Evolutionary conservation across 1,140 invertebrate species (phyloP).

Genomic region (Galendromus occidentalis): DNA sequence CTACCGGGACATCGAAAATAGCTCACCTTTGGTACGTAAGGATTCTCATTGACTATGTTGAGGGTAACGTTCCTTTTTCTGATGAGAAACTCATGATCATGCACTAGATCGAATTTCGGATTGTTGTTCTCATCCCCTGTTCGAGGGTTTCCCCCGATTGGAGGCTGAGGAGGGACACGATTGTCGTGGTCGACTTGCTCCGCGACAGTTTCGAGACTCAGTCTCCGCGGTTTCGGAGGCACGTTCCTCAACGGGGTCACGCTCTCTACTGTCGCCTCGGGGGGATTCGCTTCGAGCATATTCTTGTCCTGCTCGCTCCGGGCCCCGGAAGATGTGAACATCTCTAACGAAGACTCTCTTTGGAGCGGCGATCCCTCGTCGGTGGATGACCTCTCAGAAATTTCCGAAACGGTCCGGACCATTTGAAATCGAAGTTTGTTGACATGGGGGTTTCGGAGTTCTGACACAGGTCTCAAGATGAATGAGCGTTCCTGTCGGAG

Average conservation of each 20-base stretch:
- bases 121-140: not conserved
- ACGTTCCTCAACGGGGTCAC: not conserved
- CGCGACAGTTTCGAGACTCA: not conserved
- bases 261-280: not conserved
- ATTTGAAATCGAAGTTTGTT: not conserved
- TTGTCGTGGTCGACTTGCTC: not conserved
- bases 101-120: not conserved
- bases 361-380: not conserved
- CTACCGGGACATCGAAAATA: not conserved
- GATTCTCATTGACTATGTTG: not conserved
- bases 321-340: not conserved
- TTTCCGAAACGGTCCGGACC: not conserved
- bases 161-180: no score
- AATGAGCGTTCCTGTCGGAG: not conserved
- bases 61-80: not conserved
- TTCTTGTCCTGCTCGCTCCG: not conserved
- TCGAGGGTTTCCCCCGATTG: not conserved
- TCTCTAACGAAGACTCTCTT: not conserved
- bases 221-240: not conserved
- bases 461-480: not conserved
- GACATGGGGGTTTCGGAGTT: not conserved
- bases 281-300: not conserved
- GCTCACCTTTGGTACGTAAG: not conserved
- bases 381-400: not conserved
- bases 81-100: slow-evolving; percentile 3